phyloP scores from a whole-genome alignment of 2,888 invertebrate genomes.

The Dicranocentrus wangi region DNA sequence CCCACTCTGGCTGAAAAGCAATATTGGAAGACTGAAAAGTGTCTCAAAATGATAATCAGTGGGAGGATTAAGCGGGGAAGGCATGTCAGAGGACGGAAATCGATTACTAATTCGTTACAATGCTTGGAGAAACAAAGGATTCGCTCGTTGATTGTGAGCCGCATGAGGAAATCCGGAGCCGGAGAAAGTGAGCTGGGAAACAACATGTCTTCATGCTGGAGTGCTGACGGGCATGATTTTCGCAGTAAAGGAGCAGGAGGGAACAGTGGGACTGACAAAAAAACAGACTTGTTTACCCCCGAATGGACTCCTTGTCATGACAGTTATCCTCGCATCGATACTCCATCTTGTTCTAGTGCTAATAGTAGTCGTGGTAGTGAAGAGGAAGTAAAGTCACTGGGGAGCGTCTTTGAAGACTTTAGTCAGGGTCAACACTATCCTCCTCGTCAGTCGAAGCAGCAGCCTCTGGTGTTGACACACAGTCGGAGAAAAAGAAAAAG shows the following conservation, averaged over 20 bases:
- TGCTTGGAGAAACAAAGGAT: not conserved
- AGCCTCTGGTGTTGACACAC: slow-evolving; percentile 54
- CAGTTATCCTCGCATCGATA: not conserved
- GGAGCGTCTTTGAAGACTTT: not conserved
- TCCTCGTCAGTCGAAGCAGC: not conserved
- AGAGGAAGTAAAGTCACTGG: slow-evolving; percentile 6
- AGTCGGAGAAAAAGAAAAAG: not conserved
- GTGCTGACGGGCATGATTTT: slow-evolving; percentile 4
- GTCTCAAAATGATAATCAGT: not conserved
- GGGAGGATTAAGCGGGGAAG: not conserved
- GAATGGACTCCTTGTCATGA: not conserved
- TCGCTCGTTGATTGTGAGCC: not conserved
- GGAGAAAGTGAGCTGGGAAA: slow-evolving; percentile 37
- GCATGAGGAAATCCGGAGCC: not conserved
- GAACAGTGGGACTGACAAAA: not conserved
- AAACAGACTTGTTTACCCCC: not conserved
- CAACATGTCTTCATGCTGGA: slow-evolving; percentile 10
- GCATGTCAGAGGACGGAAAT: not conserved
- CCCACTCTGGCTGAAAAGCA: not conserved
- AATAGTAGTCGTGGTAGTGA: not conserved
- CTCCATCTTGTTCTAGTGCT: not conserved
- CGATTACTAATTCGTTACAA: not conserved
- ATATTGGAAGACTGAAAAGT: not conserved
- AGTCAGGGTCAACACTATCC: not conserved
- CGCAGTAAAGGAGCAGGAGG: not conserved